Percentiles rank a stretch among this genome's conserved stretches.
These are phyloP conservation scores for Tanaodytes sp. DNA, from an alignment of 2,888 invertebrate genomes.

Conservation along the genomic window DNA sequence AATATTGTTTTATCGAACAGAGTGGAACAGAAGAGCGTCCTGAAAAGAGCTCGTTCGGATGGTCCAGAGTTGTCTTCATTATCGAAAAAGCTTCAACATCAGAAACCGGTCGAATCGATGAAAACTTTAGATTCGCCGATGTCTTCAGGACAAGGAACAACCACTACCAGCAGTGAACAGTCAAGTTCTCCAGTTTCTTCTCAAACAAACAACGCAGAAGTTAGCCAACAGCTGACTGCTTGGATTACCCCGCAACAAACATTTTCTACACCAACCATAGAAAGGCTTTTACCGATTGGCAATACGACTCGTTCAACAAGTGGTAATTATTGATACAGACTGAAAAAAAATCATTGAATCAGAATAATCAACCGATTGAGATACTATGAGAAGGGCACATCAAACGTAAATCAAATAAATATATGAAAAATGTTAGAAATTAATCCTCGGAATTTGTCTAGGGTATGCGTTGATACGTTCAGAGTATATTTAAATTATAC, in stretches of 20 bases:
- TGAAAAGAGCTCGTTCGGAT: constrained; percentile 39
- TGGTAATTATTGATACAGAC: constrained; percentile 29
- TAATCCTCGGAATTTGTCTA: too few species aligned
- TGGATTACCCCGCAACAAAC: constrained; percentile 56
- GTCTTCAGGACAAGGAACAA: constrained; percentile 64
- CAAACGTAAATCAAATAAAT: too few species aligned
- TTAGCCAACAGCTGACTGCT: constrained; percentile 62
- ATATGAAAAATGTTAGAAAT: too few species aligned
- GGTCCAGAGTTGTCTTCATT: constrained; percentile 55
- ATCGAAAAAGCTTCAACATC: constrained; percentile 65
- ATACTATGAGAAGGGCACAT: too few species aligned
- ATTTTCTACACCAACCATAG: constrained; percentile 71
- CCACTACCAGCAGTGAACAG: constrained; percentile 65
- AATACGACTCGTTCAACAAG: constrained; percentile 58
- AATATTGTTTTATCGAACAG: constrained; percentile 10
- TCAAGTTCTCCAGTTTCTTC: constrained; percentile 69
- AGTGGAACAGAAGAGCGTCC: constrained; percentile 28
- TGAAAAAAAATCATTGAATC: not conserved
- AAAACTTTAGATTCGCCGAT: constrained; percentile 64
- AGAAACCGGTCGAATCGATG: constrained; percentile 63
- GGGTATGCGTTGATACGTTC: too few species aligned
- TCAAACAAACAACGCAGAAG: constrained; percentile 66
- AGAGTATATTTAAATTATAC: too few species aligned
- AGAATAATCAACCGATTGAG: too few species aligned
- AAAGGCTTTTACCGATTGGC: constrained; percentile 78